Percentiles rank a stretch among this genome's conserved stretches.
These are phyloP conservation scores for Hypotaenidia okinawae DNA, from an alignment of 2,797 vertebrate species.

Conservation along the genomic window DNA sequence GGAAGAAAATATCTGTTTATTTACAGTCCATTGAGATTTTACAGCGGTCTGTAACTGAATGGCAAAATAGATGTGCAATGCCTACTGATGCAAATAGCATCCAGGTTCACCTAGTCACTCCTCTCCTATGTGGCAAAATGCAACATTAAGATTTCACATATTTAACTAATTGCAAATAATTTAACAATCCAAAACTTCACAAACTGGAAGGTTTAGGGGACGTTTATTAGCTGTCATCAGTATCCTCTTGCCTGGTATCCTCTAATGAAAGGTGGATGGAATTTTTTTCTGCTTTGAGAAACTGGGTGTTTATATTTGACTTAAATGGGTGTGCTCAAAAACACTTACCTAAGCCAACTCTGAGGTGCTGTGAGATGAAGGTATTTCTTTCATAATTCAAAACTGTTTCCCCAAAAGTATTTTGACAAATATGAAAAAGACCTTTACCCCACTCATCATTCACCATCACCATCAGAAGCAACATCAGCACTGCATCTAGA, in stretches of 20 bases:
- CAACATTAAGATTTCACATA: not conserved
- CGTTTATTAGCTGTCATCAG: not conserved
- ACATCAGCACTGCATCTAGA: not conserved
- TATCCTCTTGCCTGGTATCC: not conserved
- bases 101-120: not conserved
- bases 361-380: not conserved
- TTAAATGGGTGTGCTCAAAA: not conserved
- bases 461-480: not conserved
- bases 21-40: not conserved
- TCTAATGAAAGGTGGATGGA: not conserved
- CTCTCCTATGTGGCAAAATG: not conserved
- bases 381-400: not conserved
- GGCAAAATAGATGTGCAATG: not conserved
- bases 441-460: not conserved
- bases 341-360: not conserved
- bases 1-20: not conserved
- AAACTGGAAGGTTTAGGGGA: not conserved
- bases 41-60: not conserved
- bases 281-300: not conserved
- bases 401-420: not conserved
- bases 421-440: not conserved
- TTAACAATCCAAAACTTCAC: not conserved
- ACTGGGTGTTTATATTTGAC: not conserved
- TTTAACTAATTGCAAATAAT: not conserved
- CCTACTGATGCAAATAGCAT: not conserved